Conservation (phyloP, 2,888 invertebrate genomes). For the Apotomis turbidana region DNA sequence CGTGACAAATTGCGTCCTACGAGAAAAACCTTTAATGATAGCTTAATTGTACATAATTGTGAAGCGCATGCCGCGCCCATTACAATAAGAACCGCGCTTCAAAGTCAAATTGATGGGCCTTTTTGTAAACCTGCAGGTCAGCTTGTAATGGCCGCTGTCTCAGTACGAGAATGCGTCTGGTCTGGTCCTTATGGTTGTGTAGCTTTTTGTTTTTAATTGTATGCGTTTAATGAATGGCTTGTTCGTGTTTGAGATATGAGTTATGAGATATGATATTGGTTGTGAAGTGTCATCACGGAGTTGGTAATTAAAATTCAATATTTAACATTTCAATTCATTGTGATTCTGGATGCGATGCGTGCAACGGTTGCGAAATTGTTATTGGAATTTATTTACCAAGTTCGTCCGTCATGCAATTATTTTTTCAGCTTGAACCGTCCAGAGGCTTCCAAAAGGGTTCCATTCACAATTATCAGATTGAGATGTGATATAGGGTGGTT, state of each 20-base stretch:
- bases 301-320: neutral
- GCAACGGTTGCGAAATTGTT: too few relatives aligned
- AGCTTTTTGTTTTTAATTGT: slow-evolving; percentile 26
- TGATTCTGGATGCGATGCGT: too few relatives aligned
- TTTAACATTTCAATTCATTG: neutral
- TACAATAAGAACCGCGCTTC: slow-evolving; percentile 2
- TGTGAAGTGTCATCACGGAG: neutral
- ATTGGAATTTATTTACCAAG: too few relatives aligned
- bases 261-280: slow-evolving; percentile 1
- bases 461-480: too few relatives aligned
- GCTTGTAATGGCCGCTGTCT: neutral
- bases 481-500: too few relatives aligned
- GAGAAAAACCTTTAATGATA: slow-evolving; percentile 61
- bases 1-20: slow-evolving; percentile 66
- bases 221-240: neutral
- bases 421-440: too few relatives aligned
- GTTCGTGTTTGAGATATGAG: neutral
- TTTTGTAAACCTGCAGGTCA: neutral
- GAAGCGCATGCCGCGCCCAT: slow-evolving; percentile 38
- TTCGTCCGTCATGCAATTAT: too few relatives aligned
- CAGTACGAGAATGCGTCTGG: slow-evolving; percentile 25
- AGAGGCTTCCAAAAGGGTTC: too few relatives aligned
- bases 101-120: slow-evolving; percentile 1
- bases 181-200: slow-evolving; percentile 6
- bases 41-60: slow-evolving; percentile 69